Evolutionary conservation across 2,888 invertebrate species (phyloP).

Genomic region (Panzeria rudis): DNA sequence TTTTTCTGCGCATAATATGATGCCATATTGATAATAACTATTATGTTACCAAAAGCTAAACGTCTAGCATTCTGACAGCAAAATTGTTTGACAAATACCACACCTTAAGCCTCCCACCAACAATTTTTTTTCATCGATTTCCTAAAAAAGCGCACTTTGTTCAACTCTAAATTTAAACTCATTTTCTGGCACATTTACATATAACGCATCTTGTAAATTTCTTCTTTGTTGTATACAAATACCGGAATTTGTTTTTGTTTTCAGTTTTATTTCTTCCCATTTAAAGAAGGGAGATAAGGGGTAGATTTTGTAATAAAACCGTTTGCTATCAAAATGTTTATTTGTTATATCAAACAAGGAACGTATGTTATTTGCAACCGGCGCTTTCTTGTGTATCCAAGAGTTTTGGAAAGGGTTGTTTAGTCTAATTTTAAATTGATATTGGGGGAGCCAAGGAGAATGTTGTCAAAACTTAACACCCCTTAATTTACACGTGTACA

Average conservation of each 20-base stretch:
- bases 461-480: conserved; percentile 12
- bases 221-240: conserved; percentile 12
- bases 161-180: background rate
- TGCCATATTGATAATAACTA: background rate
- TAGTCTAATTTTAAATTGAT: background rate
- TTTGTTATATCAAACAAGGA: conserved; percentile 7
- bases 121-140: background rate
- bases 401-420: conserved; percentile 21
- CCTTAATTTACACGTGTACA: conserved; percentile 29
- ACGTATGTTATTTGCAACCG: conserved; percentile 5
- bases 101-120: background rate
- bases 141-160: background rate
- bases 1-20: background rate
- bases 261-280: background rate
- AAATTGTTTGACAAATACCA: background rate
- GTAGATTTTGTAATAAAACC: conserved; percentile 35
- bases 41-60: background rate
- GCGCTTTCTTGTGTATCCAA: conserved; percentile 12
- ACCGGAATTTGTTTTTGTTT: conserved; percentile 20
- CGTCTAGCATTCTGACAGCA: background rate
- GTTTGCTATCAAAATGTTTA: conserved; percentile 7
- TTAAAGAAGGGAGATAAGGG: conserved; percentile 4
- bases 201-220: background rate
- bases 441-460: background rate
- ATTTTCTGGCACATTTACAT: background rate